Conservation (phyloP, 2,888 invertebrate genomes). For the Leptinotarsa peninsularis region DNA sequence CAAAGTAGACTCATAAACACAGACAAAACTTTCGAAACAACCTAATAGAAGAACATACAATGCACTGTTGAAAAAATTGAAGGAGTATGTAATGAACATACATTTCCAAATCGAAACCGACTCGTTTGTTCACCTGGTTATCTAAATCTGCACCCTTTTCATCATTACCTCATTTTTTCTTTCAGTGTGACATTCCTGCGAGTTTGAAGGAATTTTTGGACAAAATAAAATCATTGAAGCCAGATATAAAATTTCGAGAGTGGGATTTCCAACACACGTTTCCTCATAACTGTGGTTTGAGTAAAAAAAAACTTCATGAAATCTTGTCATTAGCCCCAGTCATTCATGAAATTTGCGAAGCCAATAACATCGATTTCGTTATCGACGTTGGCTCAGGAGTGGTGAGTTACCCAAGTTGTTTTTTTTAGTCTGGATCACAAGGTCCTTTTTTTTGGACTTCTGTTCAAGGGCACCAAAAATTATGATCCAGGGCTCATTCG, state of each 20-base stretch:
- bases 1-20: too few relatives aligned
- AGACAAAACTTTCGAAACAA: too few relatives aligned
- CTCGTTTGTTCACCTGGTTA: neutral
- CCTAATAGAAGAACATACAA: too few relatives aligned
- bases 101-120: neutral
- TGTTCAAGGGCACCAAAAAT: too few relatives aligned
- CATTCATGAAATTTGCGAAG: conserved; percentile 68
- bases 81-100: too few relatives aligned
- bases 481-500: too few relatives aligned
- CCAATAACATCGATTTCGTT: conserved; percentile 68
- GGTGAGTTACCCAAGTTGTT: conserved; percentile 66
- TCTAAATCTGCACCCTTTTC: neutral
- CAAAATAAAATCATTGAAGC: conserved; percentile 59
- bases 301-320: conserved; percentile 79
- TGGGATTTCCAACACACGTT: conserved; percentile 44
- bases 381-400: conserved; percentile 83
- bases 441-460: too few relatives aligned
- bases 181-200: conserved; percentile 63
- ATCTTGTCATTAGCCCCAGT: conserved; percentile 73
- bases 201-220: conserved; percentile 65
- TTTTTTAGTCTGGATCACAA: too few relatives aligned
- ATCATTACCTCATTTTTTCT: conserved; percentile 29
- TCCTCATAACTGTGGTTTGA: conserved; percentile 64
- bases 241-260: conserved; percentile 33
- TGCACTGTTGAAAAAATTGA: too few relatives aligned